These are phyloP conservation scores for Spheniscus mendiculus DNA, from an alignment of 2,113 vertebrate species.

Conservation along the genomic window DNA sequence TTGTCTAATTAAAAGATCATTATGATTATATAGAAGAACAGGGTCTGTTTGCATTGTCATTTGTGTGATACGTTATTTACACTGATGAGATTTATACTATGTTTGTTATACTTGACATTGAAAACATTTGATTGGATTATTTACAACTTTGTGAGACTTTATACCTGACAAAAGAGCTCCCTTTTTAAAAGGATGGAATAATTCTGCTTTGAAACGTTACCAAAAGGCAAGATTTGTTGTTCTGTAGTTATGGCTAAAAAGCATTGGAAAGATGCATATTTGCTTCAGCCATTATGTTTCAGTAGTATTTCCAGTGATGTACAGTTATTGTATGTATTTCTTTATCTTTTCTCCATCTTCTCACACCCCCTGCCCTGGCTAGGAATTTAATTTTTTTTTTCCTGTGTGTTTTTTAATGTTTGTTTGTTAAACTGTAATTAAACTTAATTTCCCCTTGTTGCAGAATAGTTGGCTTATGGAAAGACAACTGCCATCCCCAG, in stretches of 20 bases:
- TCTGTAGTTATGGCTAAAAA: background rate
- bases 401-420: background rate
- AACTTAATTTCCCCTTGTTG: background rate
- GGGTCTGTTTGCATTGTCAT: conserved; percentile 13
- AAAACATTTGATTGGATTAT: background rate
- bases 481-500: background rate
- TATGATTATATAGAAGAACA: background rate
- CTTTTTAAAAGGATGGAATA: background rate
- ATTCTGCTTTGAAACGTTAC: background rate
- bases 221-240: background rate
- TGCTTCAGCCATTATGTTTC: background rate
- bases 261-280: background rate
- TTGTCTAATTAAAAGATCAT: conserved; percentile 53
- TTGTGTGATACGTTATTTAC: background rate
- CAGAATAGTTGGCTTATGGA: background rate
- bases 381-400: background rate
- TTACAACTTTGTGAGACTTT: background rate
- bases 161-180: background rate
- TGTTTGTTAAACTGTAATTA: background rate
- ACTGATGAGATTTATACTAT: background rate
- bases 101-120: background rate
- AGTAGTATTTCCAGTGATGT: background rate
- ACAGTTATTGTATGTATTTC: background rate
- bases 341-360: background rate
- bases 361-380: background rate